phyloP scores from a whole-genome alignment of 2,113 vertebrate species.

The Dasyprocta punctata region DNA sequence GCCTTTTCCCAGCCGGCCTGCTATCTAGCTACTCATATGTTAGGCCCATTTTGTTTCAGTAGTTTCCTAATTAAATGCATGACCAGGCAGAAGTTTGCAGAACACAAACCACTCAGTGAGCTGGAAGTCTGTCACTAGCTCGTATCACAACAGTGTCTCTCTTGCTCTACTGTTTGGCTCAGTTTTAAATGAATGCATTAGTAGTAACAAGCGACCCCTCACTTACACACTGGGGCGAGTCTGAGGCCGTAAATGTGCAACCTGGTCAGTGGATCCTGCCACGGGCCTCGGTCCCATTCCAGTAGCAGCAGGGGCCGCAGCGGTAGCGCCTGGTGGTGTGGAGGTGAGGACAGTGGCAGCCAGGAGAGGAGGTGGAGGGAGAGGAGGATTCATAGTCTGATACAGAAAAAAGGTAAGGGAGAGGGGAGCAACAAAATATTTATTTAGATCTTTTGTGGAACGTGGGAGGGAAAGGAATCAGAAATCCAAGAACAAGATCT shows the following conservation, averaged over 20 bases:
- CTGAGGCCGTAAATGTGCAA: conserved; percentile 87
- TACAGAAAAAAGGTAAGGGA: conserved; percentile 34
- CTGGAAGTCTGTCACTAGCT: background rate
- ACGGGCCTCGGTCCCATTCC: conserved; percentile 89
- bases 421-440: background rate
- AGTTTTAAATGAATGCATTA: background rate
- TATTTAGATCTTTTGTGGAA: conserved; percentile 26
- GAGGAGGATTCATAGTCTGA: conserved; percentile 88
- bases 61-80: background rate
- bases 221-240: conserved; percentile 98
- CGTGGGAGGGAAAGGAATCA: background rate
- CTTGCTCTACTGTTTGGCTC: background rate
- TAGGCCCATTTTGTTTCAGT: background rate
- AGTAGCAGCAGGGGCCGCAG: conserved; percentile 77
- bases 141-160: background rate
- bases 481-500: background rate
- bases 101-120: conserved; percentile 6
- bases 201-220: background rate
- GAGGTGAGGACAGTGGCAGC: conserved; percentile 88
- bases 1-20: background rate
- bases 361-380: conserved; percentile 94
- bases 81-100: conserved; percentile 55
- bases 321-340: conserved; percentile 79
- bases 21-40: background rate
- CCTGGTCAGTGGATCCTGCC: conserved; percentile 90